Percentiles rank a stretch among this genome's conserved stretches.
Evolutionary conservation across 2,888 invertebrate genomes (phyloP).

Genomic region (Caenorhabditis sp.): DNA sequence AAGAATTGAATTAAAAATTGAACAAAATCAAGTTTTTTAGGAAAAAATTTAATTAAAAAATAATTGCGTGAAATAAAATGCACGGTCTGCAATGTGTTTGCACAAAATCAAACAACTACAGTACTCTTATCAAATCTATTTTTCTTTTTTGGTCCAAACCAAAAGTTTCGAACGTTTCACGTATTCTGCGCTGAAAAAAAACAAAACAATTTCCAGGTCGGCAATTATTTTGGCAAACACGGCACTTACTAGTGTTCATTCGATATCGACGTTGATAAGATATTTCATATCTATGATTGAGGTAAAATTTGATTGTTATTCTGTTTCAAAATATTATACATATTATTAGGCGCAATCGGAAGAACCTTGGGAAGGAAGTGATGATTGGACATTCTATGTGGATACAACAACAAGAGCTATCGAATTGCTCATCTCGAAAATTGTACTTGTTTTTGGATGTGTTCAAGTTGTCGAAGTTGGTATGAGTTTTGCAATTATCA

Average conservation of each 20-base stretch:
- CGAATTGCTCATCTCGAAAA: constrained; percentile 74
- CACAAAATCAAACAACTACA: too few species aligned
- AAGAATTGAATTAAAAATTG: too few species aligned
- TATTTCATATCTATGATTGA: constrained; percentile 71
- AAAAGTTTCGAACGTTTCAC: too few species aligned
- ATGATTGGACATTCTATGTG: constrained; percentile 74
- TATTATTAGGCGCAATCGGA: constrained; percentile 58
- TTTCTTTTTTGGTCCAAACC: too few species aligned
- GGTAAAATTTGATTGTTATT: constrained; percentile 9
- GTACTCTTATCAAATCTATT: too few species aligned
- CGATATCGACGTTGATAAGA: constrained; percentile 73
- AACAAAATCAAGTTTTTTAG: too few species aligned
- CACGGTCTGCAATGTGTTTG: too few species aligned
- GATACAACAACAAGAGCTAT: constrained; percentile 73
- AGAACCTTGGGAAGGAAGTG: constrained; percentile 74
- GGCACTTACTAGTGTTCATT: constrained; percentile 74
- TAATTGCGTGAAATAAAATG: too few species aligned
- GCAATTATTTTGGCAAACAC: constrained; percentile 75
- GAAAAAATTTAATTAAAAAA: too few species aligned
- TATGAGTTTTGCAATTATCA: constrained; percentile 51
- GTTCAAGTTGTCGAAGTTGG: constrained; percentile 35
- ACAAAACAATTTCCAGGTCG: constrained; percentile 68
- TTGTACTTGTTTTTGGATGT: constrained; percentile 74
- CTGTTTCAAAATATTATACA: neutral
- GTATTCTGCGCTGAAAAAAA: too few species aligned